Base-by-base conservation (phyloP, 2,113 vertebrate genomes). In the Pipa parva region DNA sequence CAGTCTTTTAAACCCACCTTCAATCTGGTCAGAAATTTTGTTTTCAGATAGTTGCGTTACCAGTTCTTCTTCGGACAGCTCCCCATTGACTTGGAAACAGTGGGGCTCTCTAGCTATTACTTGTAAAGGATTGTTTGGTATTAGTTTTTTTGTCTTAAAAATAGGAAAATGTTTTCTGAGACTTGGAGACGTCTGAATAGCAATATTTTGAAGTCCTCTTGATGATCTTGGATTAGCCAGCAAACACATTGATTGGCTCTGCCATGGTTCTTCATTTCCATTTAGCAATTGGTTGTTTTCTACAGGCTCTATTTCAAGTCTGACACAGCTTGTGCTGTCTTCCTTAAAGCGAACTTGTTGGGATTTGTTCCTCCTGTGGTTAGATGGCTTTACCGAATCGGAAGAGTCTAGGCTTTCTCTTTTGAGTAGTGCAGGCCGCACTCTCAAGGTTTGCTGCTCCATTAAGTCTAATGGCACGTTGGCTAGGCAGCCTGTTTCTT, bases 281-380 rank as follows among this genome's bases (percentile, higher is more conserved):
- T 74, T 0, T 0, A 29, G 36, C 28, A 61, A 17, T 1, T 50
- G 11, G 0, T 1, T 62, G 10, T 72, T 77, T 21, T 55, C 76
- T 2, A 68, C 24, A 11, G 76, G 22, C 17, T 26, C 25, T 1
- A 42, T 7, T 0, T 75, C 81, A 6, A 29, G 62, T 33, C 79
- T 77, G 1, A 68, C 49, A 42, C 66, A 48, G 18, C 66, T 39
- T 42, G 71, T 59, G 0, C 82, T 73, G 18, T 91, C 89, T 0
- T 90, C 89, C 73, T 91, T 89, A 79, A 91, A 91, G 1, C 88
- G 78, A 2, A 91, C 89, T 56, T 91, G 89, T 74, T 91, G 89
- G 4, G 88, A 89, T 64, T 89, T 89, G 76, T 52, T 89, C 65
- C 86, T 78, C 71, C 84, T 87, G 73, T 90, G 88, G 11, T 88